Conservation (phyloP, 1,140 invertebrate genomes). For the Megalonaias nervosa region DNA sequence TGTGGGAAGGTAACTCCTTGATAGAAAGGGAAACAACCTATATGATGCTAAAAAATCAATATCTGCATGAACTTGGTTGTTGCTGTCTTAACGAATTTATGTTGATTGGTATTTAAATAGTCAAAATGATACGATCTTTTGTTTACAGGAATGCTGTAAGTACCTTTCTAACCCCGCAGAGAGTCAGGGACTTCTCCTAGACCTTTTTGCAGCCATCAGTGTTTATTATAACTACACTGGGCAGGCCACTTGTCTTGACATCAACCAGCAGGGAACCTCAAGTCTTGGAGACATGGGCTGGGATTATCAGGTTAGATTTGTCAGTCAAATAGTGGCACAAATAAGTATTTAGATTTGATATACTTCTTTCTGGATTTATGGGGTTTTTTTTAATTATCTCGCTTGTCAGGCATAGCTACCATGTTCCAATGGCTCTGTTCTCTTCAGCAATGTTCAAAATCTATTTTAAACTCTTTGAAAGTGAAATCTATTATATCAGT, state of each 20-base stretch:
- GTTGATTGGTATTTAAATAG: too few species aligned
- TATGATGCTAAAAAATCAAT: too few species aligned
- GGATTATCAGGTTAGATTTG: slow-evolving; percentile 80
- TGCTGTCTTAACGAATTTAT: too few species aligned
- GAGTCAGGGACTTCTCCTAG: slow-evolving; percentile 75
- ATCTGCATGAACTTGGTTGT: too few species aligned
- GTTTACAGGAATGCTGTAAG: slow-evolving; percentile 75
- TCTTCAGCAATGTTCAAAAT: too few species aligned
- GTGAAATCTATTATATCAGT: background rate
- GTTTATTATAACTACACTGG: slow-evolving; percentile 90
- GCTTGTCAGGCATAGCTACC: too few species aligned
- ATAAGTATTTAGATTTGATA: too few species aligned
- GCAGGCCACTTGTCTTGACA: slow-evolving; percentile 55
- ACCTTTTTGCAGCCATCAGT: slow-evolving; percentile 80
- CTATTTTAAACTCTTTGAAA: background rate
- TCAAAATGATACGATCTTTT: background rate
- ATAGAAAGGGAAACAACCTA: too few species aligned
- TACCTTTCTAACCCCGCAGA: slow-evolving; percentile 73
- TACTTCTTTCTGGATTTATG: too few species aligned
- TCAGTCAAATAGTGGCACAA: background rate
- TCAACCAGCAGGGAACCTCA: slow-evolving; percentile 56
- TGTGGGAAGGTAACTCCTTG: too few species aligned
- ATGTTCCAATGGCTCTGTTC: too few species aligned
- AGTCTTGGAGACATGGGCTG: slow-evolving; percentile 81
- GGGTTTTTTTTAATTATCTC: too few species aligned